Evolutionary conservation across 2,888 invertebrate species (phyloP).

Genomic region (Eristalis pertinax): DNA sequence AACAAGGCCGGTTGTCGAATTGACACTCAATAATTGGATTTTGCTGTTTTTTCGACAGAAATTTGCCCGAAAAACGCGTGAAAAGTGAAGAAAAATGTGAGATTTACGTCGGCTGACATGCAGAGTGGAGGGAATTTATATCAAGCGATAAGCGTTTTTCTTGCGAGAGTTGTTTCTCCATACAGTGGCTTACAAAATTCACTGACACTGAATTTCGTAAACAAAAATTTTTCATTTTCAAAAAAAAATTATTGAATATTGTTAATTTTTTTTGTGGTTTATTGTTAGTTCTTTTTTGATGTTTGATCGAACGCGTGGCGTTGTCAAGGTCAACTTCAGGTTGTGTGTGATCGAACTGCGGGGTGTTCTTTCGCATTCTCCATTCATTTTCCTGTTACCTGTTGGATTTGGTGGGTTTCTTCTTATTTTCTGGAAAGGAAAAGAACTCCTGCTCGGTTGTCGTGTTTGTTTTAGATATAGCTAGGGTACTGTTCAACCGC

Average conservation of each 20-base stretch:
- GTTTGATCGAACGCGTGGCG: not conserved
- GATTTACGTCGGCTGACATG: slow-evolving; percentile 36
- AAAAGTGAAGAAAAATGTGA: not conserved
- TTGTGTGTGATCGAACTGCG: no score
- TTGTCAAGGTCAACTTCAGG: not conserved
- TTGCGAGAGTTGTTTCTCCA: not conserved
- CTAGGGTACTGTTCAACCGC: no score
- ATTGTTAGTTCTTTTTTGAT: not conserved
- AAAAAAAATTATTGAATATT: not conserved
- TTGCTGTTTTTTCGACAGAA: not conserved
- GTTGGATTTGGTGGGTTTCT: no score
- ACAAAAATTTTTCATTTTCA: slow-evolving; percentile 17
- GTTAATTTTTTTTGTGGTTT: not conserved
- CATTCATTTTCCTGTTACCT: not conserved
- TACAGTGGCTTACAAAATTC: slow-evolving; percentile 53
- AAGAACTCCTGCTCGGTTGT: no score
- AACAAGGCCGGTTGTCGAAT: not conserved
- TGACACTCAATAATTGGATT: not conserved
- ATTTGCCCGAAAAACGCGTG: not conserved
- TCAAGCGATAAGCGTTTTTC: slow-evolving; percentile 22
- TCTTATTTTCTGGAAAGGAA: no score
- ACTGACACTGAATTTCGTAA: slow-evolving; percentile 8
- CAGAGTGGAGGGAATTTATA: slow-evolving; percentile 39
- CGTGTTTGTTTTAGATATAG: no score
- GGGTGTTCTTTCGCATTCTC: not conserved